Evolutionary conservation across 2,113 vertebrate genomes (phyloP), one percentile per base, ranked within the genome.

Genomic region (Carassius gibelio): DNA sequence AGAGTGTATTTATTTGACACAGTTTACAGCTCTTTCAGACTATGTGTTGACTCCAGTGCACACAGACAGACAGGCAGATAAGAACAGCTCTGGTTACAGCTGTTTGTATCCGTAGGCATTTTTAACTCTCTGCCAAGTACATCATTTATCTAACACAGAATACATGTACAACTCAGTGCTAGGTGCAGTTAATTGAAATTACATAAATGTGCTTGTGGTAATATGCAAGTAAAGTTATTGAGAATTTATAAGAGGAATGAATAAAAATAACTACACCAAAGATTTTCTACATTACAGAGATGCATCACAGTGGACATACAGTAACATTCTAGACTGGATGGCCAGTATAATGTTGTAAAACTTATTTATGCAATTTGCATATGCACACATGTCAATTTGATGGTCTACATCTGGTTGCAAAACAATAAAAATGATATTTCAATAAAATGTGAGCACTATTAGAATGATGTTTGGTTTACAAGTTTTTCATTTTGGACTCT

Each of bases 31-130:
- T 55, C 13, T 38, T 57, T 17, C 34, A 75, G 34, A 79, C 15
- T 45, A 36, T 62, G 14, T 42, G 30, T 30, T 30, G 30, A 30
- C 64, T 75, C 15, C 62, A 38, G 34, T 30, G 15, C 34, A 61
- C 1, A 8, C 36, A 45, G 59, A 66, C 83, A 86, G 74, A 83
- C 36, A 68, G 34, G 66, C 36, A 64, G 68, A 75, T 74, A 81
- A 82, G 71, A 76, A 19, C 61, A n/a, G 42, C 64, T 86, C 78
- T 57, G 77, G 66, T 85, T 84, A 68, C 68, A 75, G 66, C 42
- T 77, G 64, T 88, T 84, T 64, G 26, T 64, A 62, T 82, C 84
- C 61, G 64, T 23, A 68, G 82, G 84, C 72, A 26, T 64, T 81
- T 66, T 36, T 52, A 61, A 23, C 14, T 82, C 66, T 30, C 26